Percentiles rank a stretch among this genome's conserved stretches.
Evolutionary conservation across 2,888 invertebrate species (phyloP).

Genomic region (Diplazon laetatorius): DNA sequence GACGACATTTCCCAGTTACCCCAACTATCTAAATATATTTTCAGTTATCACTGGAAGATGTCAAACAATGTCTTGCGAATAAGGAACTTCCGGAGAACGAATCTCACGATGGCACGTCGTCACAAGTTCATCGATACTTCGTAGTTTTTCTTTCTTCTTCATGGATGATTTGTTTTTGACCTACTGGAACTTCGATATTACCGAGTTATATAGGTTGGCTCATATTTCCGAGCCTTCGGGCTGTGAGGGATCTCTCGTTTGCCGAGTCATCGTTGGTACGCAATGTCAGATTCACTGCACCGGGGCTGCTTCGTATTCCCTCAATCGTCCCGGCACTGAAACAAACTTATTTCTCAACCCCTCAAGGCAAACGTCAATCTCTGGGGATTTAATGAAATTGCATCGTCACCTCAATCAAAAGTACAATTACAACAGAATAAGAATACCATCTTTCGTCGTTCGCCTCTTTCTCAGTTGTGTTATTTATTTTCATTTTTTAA

Average conservation of each 20-base stretch:
- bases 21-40: too few species aligned
- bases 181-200: too few species aligned
- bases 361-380: slow-evolving; percentile 30
- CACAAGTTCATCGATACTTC: too few species aligned
- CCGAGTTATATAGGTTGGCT: slow-evolving; percentile 15
- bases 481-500: slow-evolving; percentile 7
- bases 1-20: too few species aligned
- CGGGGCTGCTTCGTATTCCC: slow-evolving; percentile 40
- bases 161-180: background rate
- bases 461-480: background rate
- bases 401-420: slow-evolving; percentile 49
- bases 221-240: slow-evolving; percentile 21
- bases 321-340: slow-evolving; percentile 49
- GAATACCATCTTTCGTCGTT: slow-evolving; percentile 41
- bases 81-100: too few species aligned
- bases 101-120: too few species aligned
- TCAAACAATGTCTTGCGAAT: too few species aligned
- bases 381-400: slow-evolving; percentile 45
- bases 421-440: slow-evolving; percentile 40
- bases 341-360: slow-evolving; percentile 43
- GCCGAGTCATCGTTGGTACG: slow-evolving; percentile 29
- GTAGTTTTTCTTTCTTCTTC: too few species aligned
- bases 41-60: too few species aligned
- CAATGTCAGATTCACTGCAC: slow-evolving; percentile 21
- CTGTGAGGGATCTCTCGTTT: slow-evolving; percentile 14